Evolutionary conservation across 2,113 vertebrate species (phyloP), one percentile per base, ranked within the genome.

Genomic region (Tamias sibiricus): DNA sequence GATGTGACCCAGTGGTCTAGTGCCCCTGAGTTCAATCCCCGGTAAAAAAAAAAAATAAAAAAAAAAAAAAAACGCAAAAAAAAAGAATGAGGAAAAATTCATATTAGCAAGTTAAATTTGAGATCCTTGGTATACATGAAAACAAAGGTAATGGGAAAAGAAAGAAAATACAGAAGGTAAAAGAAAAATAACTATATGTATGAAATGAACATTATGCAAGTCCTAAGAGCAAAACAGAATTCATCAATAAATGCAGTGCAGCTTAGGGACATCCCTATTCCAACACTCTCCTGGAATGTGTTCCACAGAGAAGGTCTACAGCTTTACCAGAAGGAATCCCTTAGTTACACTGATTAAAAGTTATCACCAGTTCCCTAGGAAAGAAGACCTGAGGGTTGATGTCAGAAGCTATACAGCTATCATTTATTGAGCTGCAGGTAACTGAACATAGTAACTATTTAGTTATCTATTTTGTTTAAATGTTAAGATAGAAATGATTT

Each of bases 401-500:
- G 69, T 52, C 19, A 89, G 49, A 91, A 92, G 6, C 40, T 62
- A 47, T 8, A 69, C 6, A 71, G 42, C 1, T 24, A 69, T 93
- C 35, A 81, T 87, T 93, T 95, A 75, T 89, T 88, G 84, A 86
- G 40, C 16, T 87, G 22, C 32, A 81, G 68, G 35, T 84, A 92
- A 62, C 19, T 68, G 6, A 2, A 35, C 49, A 90, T 66, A 54
- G 11, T 30, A 83, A 85, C 59, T 90, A 17, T 66, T 93, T n/a
- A 84, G 40, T 82, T 86, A 64, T 42, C 26, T 64, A 68, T 81
- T 92, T 54, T 32, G 80, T 91, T 88, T 93, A 32, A 84, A 62
- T 44, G 20, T 77, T 54, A 94, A 91, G 49, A 81, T 54, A 81
- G n/a, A 80, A 12, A 6, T 59, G 8, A 62, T 35, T 26, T 90